Evolutionary conservation across 2,113 vertebrate species (phyloP).

Genomic region (Thamnophis sirtalis): DNA sequence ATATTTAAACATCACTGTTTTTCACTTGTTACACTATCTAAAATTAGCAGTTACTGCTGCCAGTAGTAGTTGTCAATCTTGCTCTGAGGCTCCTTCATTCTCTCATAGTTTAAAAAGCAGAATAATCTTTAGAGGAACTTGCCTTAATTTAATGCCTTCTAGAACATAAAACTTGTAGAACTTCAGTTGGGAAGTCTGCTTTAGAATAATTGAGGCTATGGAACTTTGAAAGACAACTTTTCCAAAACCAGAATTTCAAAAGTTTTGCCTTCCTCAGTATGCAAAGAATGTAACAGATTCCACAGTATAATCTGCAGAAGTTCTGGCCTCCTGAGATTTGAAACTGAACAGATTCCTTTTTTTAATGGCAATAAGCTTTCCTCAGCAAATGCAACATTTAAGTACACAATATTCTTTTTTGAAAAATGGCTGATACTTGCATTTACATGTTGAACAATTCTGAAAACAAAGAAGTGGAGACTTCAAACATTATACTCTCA

Average conservation of each 20-base stretch:
- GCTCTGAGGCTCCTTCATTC: background rate
- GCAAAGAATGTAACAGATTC: background rate
- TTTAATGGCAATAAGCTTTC: background rate
- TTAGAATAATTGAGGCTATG: background rate
- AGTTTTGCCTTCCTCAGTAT: background rate
- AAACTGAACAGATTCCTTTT: background rate
- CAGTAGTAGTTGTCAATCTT: background rate
- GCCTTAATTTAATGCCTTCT: background rate
- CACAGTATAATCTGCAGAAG: background rate
- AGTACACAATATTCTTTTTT: background rate
- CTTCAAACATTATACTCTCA: background rate
- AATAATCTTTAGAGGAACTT: background rate
- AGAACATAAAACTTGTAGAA: background rate
- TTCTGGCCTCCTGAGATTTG: background rate
- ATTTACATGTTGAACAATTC: background rate
- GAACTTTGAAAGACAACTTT: background rate
- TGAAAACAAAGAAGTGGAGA: background rate
- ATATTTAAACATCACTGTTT: background rate
- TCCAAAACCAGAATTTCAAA: background rate
- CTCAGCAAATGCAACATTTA: background rate
- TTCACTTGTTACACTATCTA: background rate
- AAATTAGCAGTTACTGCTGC: background rate
- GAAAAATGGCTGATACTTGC: background rate
- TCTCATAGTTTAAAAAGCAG: background rate
- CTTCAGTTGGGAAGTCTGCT: background rate